phyloP scores from a whole-genome alignment of 2,113 vertebrate species.

The Ceyx cyanopectus region DNA sequence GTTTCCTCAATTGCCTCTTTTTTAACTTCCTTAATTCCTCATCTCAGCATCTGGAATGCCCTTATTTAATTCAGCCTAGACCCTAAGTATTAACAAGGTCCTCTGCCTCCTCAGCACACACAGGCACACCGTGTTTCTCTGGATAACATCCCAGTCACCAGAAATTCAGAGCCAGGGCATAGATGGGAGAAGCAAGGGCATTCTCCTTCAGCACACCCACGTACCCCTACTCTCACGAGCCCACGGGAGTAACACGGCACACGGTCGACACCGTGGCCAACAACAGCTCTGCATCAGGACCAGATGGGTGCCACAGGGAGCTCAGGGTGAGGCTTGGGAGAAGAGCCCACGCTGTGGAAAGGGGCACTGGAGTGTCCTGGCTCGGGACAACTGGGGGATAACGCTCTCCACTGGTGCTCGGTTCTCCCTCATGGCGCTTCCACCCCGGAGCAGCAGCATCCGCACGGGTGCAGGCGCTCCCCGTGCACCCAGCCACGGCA shows the following conservation, averaged over 20 bases:
- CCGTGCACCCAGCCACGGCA: rapidly evolving
- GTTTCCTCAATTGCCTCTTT: not conserved
- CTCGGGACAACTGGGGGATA: not conserved
- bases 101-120: not conserved
- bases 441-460: not conserved
- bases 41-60: not conserved
- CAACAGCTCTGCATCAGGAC: not conserved
- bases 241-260: rapidly evolving
- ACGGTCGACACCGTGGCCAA: not conserved
- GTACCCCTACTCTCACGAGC: not conserved
- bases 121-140: not conserved
- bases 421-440: not conserved
- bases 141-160: not conserved
- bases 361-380: not conserved
- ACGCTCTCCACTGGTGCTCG: not conserved
- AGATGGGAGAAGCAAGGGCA: not conserved
- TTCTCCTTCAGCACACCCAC: rapidly evolving
- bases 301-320: not conserved
- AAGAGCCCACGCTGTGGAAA: not conserved
- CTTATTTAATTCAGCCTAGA: not conserved
- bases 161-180: not conserved
- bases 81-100: not conserved
- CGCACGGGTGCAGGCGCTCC: rapidly evolving
- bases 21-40: not conserved
- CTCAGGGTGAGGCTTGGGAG: not conserved